Conservation (phyloP, 2,797 vertebrate species). For the Spinus olivaceus region DNA sequence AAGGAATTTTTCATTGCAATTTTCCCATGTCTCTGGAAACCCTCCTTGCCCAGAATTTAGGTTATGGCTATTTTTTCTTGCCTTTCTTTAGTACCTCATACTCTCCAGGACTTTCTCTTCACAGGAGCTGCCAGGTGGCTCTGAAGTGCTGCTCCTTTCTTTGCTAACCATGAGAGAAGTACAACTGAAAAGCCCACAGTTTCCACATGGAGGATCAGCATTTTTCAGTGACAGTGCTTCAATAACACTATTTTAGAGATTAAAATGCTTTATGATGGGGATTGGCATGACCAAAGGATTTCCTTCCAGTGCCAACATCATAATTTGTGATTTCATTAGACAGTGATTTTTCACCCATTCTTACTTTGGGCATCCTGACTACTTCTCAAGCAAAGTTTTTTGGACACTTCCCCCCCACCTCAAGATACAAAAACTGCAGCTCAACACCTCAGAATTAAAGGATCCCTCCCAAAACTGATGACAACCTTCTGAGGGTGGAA, state of each 20-base stretch:
- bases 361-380: background rate
- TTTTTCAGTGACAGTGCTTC: background rate
- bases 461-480: background rate
- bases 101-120: background rate
- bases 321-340: background rate
- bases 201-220: background rate
- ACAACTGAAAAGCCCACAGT: background rate
- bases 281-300: background rate
- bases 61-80: background rate
- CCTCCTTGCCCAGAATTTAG: background rate
- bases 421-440: background rate
- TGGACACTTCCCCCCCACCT: background rate
- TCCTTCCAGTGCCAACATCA: background rate
- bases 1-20: background rate
- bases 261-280: background rate
- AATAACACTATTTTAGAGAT: background rate
- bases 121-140: background rate
- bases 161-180: background rate
- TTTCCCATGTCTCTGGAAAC: background rate
- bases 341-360: background rate
- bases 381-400: background rate
- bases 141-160: background rate
- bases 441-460: background rate
- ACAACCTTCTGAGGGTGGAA: background rate
- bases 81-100: background rate